phyloP scores from a whole-genome alignment of 2,888 invertebrate genomes.

The Notodonta dromedarius region DNA sequence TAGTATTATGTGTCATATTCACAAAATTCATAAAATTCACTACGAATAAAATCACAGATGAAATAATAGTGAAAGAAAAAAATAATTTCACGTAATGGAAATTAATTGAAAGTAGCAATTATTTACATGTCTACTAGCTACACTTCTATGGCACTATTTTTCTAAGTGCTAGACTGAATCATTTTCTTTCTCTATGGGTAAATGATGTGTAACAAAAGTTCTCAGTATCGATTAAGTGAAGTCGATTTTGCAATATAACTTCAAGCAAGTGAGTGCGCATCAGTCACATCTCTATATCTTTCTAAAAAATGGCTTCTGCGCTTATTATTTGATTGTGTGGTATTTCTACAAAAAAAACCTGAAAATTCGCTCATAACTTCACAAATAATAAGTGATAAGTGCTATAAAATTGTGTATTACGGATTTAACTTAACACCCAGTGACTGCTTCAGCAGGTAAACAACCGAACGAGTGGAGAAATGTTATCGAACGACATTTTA shows the following conservation, averaged over 20 bases:
- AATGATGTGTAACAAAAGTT: too few species aligned
- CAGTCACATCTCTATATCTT: neutral
- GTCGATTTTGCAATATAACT: neutral
- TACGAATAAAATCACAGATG: too few species aligned
- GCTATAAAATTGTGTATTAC: slow-evolving; percentile 4
- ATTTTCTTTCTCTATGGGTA: too few species aligned
- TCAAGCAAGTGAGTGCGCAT: too few species aligned
- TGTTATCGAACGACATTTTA: slow-evolving; percentile 59
- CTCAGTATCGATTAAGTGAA: neutral
- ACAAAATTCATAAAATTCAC: too few species aligned
- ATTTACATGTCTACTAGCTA: too few species aligned
- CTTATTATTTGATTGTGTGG: neutral
- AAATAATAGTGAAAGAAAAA: too few species aligned
- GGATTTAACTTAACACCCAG: slow-evolving; percentile 19
- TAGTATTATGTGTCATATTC: too few species aligned
- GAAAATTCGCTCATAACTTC: neutral
- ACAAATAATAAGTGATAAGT: neutral
- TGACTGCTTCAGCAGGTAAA: slow-evolving; percentile 64
- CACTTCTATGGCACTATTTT: too few species aligned
- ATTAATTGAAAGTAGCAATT: too few species aligned
- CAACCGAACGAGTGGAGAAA: slow-evolving; percentile 50
- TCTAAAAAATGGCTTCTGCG: neutral
- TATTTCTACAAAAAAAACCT: neutral
- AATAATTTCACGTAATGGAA: too few species aligned
- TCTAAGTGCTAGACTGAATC: too few species aligned